Base-by-base conservation (phyloP, 2,113 vertebrate genomes). In the Callopanchax toddi region DNA sequence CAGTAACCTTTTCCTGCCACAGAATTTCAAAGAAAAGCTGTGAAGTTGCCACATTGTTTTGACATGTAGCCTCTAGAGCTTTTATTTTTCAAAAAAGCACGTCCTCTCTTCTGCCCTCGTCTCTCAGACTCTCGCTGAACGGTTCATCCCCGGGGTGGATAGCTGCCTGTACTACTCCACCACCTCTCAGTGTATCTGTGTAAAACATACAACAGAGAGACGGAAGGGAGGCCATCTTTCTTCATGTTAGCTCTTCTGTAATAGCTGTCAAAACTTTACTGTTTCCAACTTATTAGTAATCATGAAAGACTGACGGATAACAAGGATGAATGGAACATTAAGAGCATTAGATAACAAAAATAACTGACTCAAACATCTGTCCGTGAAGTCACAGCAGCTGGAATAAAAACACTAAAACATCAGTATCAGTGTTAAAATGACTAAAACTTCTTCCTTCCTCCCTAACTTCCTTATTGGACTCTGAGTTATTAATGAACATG, bases 1-100 rank as follows among this genome's bases (percentile, higher is more conserved):
- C 37, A 7, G 25, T n/a, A 42, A 55, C 74, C 61, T 78, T 37
- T 73, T 15, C 48, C 23, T 54, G 50, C 49, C 61, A 56, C 50
- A 13, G 20, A 21, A 48, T 69, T 70, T 61, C 48, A 15, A 50
- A 39, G 65, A 46, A 51, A 66, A 60, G 62, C 36, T 53, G 49
- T 45, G 10, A 36, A 52, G 61, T 36, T 74, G 26, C 42, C 56
- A 36, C 46, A 43, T 56, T 75, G 72, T 75, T 81, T 67, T 82
- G 81, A 82, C 63, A 29, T 65, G 79, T 45, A 13, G 26, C 74
- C 83, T 71, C 81, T 51, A 16, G 60, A 80, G 86, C 66, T 67
- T 76, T 78, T 66, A 32, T 51, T 43, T 63, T 40, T 15, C 45
- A 52, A 48, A 65, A 60, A 16, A 53, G 42, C 54, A 50, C 70